phyloP scores from a whole-genome alignment of 2,888 invertebrate species.

The Dryobotodes eremita region DNA sequence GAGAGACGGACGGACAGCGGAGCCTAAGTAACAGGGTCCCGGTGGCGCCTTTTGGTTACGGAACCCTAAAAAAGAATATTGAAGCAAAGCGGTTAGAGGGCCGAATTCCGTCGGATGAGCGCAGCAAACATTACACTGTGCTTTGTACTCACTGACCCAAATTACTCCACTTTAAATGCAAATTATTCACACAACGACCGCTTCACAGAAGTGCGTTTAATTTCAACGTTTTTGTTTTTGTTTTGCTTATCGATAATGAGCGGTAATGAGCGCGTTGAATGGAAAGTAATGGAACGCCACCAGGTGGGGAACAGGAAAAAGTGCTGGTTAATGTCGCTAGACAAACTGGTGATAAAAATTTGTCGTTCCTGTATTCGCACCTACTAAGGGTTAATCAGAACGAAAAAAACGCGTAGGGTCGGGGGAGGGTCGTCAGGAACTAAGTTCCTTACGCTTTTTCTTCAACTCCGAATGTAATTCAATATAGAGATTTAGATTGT shows the following conservation, averaged over 20 bases:
- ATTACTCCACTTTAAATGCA: conserved; percentile 87
- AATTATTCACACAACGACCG: conserved; percentile 76
- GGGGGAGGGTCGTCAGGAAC: too few relatives aligned
- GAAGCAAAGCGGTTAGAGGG: conserved; percentile 55
- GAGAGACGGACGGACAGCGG: background rate
- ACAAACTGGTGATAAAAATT: background rate
- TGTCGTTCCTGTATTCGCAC: background rate
- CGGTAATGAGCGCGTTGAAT: conserved; percentile 17
- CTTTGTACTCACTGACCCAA: conserved; percentile 79
- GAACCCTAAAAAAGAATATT: conserved; percentile 50
- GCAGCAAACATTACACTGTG: conserved; percentile 70
- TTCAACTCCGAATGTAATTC: too few relatives aligned
- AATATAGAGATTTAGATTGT: too few relatives aligned
- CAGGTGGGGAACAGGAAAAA: background rate
- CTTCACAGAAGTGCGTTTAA: conserved; percentile 45
- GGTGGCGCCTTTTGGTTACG: background rate
- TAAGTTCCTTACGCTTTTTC: too few relatives aligned
- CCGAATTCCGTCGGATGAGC: conserved; percentile 49
- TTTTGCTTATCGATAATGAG: conserved; percentile 40
- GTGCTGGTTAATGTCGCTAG: background rate
- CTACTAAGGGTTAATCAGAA: background rate
- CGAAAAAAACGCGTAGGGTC: background rate
- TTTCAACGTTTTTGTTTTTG: conserved; percentile 54
- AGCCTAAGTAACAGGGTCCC: background rate
- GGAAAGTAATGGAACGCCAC: conserved; percentile 22